phyloP scores from a whole-genome alignment of 2,888 invertebrate genomes.

The Zootermopsis nevadensis region DNA sequence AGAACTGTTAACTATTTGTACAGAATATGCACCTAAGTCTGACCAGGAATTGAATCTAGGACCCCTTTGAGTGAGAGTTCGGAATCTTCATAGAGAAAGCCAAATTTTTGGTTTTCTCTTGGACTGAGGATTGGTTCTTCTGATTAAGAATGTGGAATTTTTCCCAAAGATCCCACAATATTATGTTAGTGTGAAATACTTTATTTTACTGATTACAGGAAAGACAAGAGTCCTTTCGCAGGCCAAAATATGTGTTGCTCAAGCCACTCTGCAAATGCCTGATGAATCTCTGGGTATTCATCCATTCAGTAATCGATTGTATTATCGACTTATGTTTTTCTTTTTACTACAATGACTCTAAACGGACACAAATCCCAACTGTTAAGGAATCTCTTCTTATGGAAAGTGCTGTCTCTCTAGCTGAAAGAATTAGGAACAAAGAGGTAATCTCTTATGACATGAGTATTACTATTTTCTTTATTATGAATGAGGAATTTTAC shows the following conservation, averaged over 20 bases:
- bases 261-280: not conserved
- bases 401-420: conserved; percentile 76
- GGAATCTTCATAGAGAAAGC: too few relatives aligned
- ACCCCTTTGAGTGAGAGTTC: too few relatives aligned
- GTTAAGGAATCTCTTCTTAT: conserved; percentile 64
- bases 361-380: conserved; percentile 61
- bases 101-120: too few relatives aligned
- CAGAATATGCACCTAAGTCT: too few relatives aligned
- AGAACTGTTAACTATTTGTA: too few relatives aligned
- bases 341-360: conserved; percentile 61
- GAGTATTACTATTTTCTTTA: too few relatives aligned
- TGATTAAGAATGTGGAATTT: too few relatives aligned
- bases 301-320: conserved; percentile 59
- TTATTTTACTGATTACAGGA: conserved; percentile 8
- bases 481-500: too few relatives aligned
- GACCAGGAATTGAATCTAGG: too few relatives aligned
- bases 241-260: not conserved
- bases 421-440: conserved; percentile 72
- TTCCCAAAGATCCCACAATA: too few relatives aligned
- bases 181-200: not conserved
- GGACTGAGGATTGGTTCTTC: too few relatives aligned
- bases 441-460: conserved; percentile 40
- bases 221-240: not conserved
- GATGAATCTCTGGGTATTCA: not conserved
- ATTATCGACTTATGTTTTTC: conserved; percentile 64